These are phyloP conservation scores for Thereva nobilitata DNA, from an alignment of 2,888 invertebrate genomes.

Conservation along the genomic window DNA sequence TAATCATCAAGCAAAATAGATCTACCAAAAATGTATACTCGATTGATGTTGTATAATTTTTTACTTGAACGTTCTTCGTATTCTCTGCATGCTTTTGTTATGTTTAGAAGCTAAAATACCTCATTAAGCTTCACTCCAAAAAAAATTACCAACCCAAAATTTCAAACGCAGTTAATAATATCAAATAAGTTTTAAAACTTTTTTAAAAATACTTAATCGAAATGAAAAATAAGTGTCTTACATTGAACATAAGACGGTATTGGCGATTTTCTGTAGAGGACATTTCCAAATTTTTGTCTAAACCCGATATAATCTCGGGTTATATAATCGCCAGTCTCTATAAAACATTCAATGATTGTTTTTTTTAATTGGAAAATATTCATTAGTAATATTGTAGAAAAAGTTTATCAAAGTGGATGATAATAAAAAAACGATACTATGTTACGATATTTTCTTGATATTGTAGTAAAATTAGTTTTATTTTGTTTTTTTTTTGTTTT, in stretches of 20 bases:
- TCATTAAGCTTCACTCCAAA: no score
- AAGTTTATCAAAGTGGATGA: slow-evolving; percentile 3
- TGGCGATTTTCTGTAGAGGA: neutral
- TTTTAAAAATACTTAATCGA: no score
- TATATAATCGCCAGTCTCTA: slow-evolving; percentile 57
- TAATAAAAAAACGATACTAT: slow-evolving; percentile 18
- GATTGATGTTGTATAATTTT: no score
- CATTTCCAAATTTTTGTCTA: slow-evolving; percentile 6
- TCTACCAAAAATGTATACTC: no score
- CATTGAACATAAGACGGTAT: neutral
- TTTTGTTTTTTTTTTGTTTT: slow-evolving; percentile 19
- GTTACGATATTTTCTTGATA: slow-evolving; percentile 10
- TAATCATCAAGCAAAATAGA: no score
- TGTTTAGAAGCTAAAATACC: no score
- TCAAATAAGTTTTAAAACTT: no score
- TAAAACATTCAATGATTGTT: slow-evolving; percentile 45
- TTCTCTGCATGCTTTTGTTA: no score
- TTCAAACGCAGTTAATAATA: no score
- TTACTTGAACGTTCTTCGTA: no score
- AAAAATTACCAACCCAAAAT: no score
- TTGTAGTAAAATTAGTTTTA: slow-evolving; percentile 18
- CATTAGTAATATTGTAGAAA: slow-evolving; percentile 17
- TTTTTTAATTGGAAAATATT: slow-evolving; percentile 42
- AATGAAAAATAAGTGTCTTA: no score
- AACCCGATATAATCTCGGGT: slow-evolving; percentile 53